A percentile compares a stretch with the other conserved stretches of the same genome.
These are phyloP conservation scores for Littorina saxatilis DNA, from an alignment of 1,140 invertebrate species.

Conservation along the genomic window DNA sequence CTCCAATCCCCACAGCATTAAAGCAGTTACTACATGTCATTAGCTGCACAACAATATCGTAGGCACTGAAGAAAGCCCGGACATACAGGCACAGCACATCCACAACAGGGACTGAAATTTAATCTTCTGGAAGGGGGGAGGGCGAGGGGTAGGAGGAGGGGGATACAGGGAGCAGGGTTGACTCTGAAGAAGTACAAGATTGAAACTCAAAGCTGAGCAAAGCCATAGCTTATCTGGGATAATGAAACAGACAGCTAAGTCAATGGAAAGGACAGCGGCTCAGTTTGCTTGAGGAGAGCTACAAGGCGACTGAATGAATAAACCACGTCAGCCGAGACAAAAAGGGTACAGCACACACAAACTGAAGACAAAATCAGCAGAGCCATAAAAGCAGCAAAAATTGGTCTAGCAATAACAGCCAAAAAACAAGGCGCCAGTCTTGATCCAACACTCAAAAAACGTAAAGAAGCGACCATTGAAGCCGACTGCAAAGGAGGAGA, in stretches of 20 bases:
- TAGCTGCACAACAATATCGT: constrained; percentile 28
- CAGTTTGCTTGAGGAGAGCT: too few species aligned
- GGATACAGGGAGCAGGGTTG: too few species aligned
- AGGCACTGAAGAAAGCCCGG: not conserved
- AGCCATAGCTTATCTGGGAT: too few species aligned
- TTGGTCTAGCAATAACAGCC: not conserved
- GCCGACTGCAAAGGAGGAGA: too few species aligned
- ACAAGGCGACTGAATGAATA: too few species aligned
- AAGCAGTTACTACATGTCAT: constrained; percentile 23
- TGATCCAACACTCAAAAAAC: not conserved
- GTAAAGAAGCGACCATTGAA: not conserved
- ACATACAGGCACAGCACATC: not conserved
- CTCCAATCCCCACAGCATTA: constrained; percentile 29
- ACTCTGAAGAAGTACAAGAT: too few species aligned
- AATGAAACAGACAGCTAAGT: too few species aligned
- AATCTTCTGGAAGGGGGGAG: not conserved
- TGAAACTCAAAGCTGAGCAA: too few species aligned
- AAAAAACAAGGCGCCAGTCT: constrained; percentile 4
- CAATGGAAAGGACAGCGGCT: too few species aligned
- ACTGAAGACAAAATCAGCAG: constrained; percentile 4
- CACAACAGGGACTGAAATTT: not conserved
- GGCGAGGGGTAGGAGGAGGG: not conserved
- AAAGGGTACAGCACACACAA: not conserved
- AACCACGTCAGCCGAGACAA: too few species aligned
- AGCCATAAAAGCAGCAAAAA: not conserved